Conservation (phyloP, 1,140 invertebrate genomes). For the Varroa destructor region DNA sequence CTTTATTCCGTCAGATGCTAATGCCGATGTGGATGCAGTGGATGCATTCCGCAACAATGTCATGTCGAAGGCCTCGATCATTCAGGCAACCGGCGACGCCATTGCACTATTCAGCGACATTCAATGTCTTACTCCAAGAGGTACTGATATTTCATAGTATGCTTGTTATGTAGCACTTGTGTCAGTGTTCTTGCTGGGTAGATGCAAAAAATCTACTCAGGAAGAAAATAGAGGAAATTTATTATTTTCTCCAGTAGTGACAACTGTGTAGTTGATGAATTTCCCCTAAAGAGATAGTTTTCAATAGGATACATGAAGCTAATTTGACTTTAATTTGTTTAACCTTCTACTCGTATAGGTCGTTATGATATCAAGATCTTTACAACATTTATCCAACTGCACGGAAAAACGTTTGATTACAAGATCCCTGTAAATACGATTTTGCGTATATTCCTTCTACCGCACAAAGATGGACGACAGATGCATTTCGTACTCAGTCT, state of each 20-base stretch:
- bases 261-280: conserved; percentile 2
- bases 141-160: neutral
- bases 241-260: neutral
- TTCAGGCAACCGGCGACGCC: conserved; percentile 90
- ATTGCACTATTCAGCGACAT: conserved; percentile 92
- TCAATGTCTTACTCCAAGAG: conserved; percentile 86
- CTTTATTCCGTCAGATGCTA: conserved; percentile 77
- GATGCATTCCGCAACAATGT: conserved; percentile 85
- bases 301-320: neutral
- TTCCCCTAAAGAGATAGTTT: conserved; percentile 29
- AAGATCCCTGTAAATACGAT: conserved; percentile 96
- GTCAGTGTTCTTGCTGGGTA: no score
- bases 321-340: conserved; percentile 11
- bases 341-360: conserved; percentile 56
- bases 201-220: no score
- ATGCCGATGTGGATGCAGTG: conserved; percentile 66
- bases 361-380: conserved; percentile 99
- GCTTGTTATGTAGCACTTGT: neutral
- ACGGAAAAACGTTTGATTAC: conserved; percentile 99
- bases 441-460: conserved; percentile 78
- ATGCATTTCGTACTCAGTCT: conserved; percentile 95
- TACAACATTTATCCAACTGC: conserved; percentile 90
- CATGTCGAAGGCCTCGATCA: conserved; percentile 90
- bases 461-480: conserved; percentile 93
- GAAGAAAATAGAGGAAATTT: no score